Evolutionary conservation across 2,113 vertebrate genomes (phyloP).

Genomic region (Indri indri): DNA sequence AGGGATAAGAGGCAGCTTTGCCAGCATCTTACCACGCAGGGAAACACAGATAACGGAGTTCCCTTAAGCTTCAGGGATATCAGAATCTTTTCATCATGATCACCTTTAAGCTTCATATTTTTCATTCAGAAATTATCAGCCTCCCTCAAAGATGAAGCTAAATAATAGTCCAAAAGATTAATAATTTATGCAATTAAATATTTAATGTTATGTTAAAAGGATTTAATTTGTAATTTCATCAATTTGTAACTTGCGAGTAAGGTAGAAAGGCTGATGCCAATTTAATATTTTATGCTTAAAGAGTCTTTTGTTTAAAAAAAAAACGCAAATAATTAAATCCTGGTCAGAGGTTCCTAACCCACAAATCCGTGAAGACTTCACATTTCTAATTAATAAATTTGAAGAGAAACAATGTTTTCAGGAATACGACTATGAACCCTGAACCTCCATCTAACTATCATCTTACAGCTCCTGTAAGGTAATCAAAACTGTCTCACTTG

Average conservation of each 20-base stretch:
- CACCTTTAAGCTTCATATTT: background rate
- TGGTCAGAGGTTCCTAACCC: background rate
- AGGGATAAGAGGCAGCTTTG: background rate
- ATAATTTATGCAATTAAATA: slow-evolving; percentile 37
- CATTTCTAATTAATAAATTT: background rate
- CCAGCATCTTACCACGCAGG: background rate
- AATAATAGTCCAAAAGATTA: slow-evolving; percentile 28
- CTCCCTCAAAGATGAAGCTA: background rate
- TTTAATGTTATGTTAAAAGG: slow-evolving; percentile 45
- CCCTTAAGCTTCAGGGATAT: background rate
- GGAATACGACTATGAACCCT: background rate
- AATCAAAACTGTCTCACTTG: background rate
- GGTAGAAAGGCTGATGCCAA: background rate
- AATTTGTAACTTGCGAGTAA: background rate
- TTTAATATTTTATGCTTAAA: slow-evolving; percentile 24
- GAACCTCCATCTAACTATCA: background rate
- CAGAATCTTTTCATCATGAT: background rate
- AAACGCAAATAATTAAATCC: slow-evolving; percentile 47
- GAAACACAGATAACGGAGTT: background rate
- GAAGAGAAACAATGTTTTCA: background rate
- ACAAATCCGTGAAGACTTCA: background rate
- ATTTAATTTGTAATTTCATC: slow-evolving; percentile 50
- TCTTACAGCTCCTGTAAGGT: background rate
- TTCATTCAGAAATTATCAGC: slow-evolving; percentile 22
- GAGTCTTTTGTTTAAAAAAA: background rate